These are phyloP conservation scores for Dysmachus trigonus DNA, from an alignment of 2,888 invertebrate genomes.

Conservation along the genomic window DNA sequence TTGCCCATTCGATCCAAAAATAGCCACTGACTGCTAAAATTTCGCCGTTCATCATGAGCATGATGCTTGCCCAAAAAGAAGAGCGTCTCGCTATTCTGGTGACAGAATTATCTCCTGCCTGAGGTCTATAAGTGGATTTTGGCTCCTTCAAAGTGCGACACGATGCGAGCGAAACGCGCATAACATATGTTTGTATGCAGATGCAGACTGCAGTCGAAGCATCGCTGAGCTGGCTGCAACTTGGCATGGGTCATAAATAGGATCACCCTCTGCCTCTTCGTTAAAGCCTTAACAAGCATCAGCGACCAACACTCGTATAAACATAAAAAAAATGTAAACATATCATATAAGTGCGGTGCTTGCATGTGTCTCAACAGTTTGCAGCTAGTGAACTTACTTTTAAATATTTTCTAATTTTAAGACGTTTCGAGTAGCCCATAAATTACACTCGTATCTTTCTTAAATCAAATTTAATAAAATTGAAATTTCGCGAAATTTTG, in stretches of 20 bases:
- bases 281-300: neutral
- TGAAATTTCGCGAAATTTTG: neutral
- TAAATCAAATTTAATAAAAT: neutral
- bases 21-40: neutral
- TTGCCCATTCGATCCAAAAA: neutral
- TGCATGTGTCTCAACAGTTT: neutral
- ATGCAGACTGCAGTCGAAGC: neutral
- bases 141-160: neutral
- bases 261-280: neutral
- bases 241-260: neutral
- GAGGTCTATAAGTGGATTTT: conserved; percentile 8
- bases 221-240: neutral
- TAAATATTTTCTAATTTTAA: neutral
- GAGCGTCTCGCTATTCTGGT: neutral
- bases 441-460: no score
- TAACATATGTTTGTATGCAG: neutral
- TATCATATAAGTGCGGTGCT: neutral
- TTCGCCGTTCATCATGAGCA: neutral
- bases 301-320: neutral
- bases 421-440: neutral
- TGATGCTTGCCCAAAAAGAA: neutral
- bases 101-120: conserved; percentile 13
- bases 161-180: neutral
- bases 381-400: neutral
- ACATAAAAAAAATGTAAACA: neutral